phyloP scores from a whole-genome alignment of 2,797 vertebrate species.

The Clarias laeviceps region DNA sequence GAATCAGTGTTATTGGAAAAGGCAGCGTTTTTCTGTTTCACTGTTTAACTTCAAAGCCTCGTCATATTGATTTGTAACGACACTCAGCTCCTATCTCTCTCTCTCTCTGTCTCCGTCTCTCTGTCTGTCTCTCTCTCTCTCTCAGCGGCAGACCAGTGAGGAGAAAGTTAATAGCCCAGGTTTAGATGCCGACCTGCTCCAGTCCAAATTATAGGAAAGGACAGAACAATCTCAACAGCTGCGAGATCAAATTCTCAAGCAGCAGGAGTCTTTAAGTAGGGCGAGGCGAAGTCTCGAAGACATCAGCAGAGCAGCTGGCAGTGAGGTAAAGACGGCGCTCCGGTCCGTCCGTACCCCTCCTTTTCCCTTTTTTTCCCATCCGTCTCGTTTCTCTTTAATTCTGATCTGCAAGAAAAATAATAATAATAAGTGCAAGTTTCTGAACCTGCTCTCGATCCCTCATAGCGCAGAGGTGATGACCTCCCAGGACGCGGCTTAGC shows the following conservation, averaged over 20 bases:
- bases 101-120: background rate
- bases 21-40: background rate
- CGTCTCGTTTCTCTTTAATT: conserved; percentile 13
- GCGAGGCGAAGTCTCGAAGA: conserved; percentile 59
- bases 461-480: conserved; percentile 33
- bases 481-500: conserved; percentile 54
- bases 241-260: conserved; percentile 63
- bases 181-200: conserved; percentile 59
- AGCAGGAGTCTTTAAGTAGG: conserved; percentile 59
- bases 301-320: conserved; percentile 59
- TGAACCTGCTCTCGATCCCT: conserved; percentile 44
- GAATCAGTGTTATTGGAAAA: background rate
- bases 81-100: background rate
- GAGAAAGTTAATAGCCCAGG: conserved; percentile 47
- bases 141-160: background rate
- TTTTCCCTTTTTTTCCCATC: background rate
- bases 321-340: conserved; percentile 65
- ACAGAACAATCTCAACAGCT: conserved; percentile 59
- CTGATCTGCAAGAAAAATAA: conserved; percentile 8
- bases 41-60: background rate
- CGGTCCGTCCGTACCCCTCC: background rate
- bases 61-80: background rate
- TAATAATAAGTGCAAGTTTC: conserved; percentile 19
- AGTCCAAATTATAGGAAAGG: conserved; percentile 61
- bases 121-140: background rate